phyloP scores from a whole-genome alignment of 2,888 invertebrate species.

The Ornithoptera alexandrae region DNA sequence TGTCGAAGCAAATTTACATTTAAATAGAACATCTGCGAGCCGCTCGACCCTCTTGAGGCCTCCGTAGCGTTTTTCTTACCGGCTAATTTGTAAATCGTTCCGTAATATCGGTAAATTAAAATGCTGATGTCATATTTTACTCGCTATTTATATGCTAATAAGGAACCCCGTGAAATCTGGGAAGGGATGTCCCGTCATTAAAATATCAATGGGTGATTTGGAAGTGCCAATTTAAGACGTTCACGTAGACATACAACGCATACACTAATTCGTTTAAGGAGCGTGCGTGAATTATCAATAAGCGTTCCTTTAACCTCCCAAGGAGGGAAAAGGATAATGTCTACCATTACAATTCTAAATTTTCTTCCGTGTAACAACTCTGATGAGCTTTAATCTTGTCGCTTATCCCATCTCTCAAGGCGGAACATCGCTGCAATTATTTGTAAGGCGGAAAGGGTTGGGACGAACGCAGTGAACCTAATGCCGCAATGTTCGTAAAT shows the following conservation, averaged over 20 bases:
- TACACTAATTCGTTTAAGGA: slow-evolving; percentile 39
- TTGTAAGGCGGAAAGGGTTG: slow-evolving; percentile 74
- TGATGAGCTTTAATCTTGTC: slow-evolving; percentile 72
- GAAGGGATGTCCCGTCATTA: slow-evolving; percentile 63
- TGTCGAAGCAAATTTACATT: slow-evolving; percentile 76
- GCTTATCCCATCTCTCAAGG: slow-evolving; percentile 69
- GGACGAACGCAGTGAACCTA: slow-evolving; percentile 61
- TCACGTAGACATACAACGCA: slow-evolving; percentile 35
- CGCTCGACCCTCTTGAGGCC: slow-evolving; percentile 73
- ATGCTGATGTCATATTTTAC: slow-evolving; percentile 79
- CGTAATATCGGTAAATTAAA: slow-evolving; percentile 79
- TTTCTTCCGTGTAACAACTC: slow-evolving; percentile 59
- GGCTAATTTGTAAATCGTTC: slow-evolving; percentile 79
- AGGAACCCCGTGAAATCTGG: slow-evolving; percentile 49
- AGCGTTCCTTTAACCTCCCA: slow-evolving; percentile 18
- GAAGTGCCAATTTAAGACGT: slow-evolving; percentile 50
- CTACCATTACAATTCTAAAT: slow-evolving; percentile 65
- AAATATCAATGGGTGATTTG: slow-evolving; percentile 77
- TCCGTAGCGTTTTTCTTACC: slow-evolving; percentile 73
- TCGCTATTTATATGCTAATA: slow-evolving; percentile 77
- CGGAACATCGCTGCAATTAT: slow-evolving; percentile 73
- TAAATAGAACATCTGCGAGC: slow-evolving; percentile 79
- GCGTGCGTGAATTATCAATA: slow-evolving; percentile 50
- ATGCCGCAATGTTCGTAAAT: slow-evolving; percentile 77
- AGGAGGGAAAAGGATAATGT: slow-evolving; percentile 39